Evolutionary conservation across 2,888 invertebrate genomes (phyloP).

Genomic region (Pseudococcus longispinus): DNA sequence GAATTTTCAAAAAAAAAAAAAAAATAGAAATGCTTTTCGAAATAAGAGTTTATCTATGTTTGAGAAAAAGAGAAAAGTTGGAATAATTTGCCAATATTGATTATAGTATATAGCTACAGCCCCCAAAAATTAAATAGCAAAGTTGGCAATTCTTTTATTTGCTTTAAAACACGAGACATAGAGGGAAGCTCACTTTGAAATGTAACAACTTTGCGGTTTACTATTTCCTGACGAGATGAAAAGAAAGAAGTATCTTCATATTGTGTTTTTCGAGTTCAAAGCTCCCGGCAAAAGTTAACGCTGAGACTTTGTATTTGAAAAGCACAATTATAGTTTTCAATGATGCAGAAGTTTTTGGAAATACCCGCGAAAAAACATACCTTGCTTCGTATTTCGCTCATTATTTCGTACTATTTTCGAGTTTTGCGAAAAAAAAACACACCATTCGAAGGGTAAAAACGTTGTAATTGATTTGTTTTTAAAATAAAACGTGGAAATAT

Average conservation of each 20-base stretch:
- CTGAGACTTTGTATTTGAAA: constrained; percentile 30
- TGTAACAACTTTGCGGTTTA: constrained; percentile 40
- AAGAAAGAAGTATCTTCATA: constrained; percentile 23
- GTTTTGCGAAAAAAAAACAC: background rate
- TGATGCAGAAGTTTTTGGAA: constrained; percentile 24
- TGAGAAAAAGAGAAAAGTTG: background rate
- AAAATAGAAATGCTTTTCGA: background rate
- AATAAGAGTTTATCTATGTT: background rate
- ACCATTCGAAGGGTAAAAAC: too few relatives aligned
- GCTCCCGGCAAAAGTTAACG: constrained; percentile 44
- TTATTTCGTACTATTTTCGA: background rate
- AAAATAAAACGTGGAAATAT: background rate
- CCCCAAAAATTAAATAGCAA: constrained; percentile 31
- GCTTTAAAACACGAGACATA: constrained; percentile 22
- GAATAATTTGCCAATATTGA: constrained; percentile 31
- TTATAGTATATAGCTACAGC: background rate
- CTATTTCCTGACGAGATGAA: constrained; percentile 40
- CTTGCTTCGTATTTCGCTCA: background rate
- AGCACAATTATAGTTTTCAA: constrained; percentile 36
- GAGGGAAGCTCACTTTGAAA: constrained; percentile 11
- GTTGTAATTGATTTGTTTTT: background rate
- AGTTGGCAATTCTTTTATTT: constrained; percentile 28
- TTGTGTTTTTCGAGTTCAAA: constrained; percentile 39
- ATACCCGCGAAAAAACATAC: background rate
- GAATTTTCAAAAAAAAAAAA: background rate